A percentile compares a stretch with the other conserved stretches of the same genome.
These are phyloP conservation scores for Chaetogeoica ovagalla DNA, from an alignment of 2,888 invertebrate species.

Conservation along the genomic window DNA sequence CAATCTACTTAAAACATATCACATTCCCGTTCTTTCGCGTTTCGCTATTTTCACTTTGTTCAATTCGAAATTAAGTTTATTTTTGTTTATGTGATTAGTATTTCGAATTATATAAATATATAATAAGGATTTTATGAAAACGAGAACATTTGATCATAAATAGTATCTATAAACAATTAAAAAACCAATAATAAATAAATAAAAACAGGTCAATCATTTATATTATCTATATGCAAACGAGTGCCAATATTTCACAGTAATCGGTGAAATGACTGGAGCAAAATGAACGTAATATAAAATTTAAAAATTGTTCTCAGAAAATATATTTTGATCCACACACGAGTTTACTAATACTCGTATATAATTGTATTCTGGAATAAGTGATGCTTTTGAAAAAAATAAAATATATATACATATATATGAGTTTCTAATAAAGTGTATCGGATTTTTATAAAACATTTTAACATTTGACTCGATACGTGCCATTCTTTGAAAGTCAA, in stretches of 20 bases:
- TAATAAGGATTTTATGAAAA: conserved; percentile 28
- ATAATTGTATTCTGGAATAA: not conserved
- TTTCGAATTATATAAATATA: not conserved
- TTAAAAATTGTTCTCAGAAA: conserved; percentile 1
- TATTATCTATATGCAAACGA: conserved; percentile 1
- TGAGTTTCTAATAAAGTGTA: not conserved
- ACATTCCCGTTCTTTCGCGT: conserved; percentile 38
- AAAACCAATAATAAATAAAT: too few species aligned
- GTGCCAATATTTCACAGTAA: conserved; percentile 21
- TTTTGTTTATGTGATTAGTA: conserved; percentile 19
- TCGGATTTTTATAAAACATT: not conserved
- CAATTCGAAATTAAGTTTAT: not conserved
- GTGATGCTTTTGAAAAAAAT: not conserved
- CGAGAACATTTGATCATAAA: conserved; percentile 37
- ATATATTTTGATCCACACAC: not conserved
- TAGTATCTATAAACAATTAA: not conserved
- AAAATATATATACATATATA: too few species aligned
- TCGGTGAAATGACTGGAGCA: conserved; percentile 17
- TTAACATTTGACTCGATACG: not conserved
- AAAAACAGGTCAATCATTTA: conserved; percentile 23
- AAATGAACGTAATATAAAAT: conserved; percentile 1
- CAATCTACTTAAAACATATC: conserved; percentile 41
- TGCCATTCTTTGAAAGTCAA: not conserved
- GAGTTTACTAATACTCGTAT: not conserved
- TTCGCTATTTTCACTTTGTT: conserved; percentile 35